These are phyloP conservation scores for Campodea augens DNA, from an alignment of 1,140 invertebrate species.

Conservation along the genomic window DNA sequence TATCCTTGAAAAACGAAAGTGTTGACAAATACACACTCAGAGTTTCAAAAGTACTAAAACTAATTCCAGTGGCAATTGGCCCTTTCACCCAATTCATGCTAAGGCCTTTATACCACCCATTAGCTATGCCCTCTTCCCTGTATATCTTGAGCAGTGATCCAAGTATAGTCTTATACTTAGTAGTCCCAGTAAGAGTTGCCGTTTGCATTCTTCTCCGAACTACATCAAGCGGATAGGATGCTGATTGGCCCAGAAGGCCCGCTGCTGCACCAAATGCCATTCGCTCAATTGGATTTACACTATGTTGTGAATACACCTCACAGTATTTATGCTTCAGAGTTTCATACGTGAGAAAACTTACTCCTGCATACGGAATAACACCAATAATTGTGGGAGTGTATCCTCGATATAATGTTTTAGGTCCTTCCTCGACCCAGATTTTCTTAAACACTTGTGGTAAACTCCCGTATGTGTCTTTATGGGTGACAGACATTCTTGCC, in stretches of 20 bases:
- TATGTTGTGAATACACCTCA: conserved; percentile 26
- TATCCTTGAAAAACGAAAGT: no score
- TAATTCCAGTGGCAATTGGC: conserved; percentile 93
- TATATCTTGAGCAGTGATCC: conserved; percentile 35
- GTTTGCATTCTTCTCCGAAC: conserved; percentile 73
- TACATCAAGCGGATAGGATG: conserved; percentile 89
- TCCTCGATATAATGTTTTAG: conserved; percentile 60
- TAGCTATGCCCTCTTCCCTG: conserved; percentile 65
- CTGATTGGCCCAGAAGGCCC: conserved; percentile 82
- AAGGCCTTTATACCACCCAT: conserved; percentile 91
- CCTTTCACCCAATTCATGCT: conserved; percentile 99
- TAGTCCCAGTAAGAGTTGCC: conserved; percentile 32
- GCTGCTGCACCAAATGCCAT: conserved; percentile 75
- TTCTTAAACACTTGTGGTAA: conserved; percentile 53
- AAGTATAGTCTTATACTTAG: conserved; percentile 40
- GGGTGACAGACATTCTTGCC: conserved; percentile 92
- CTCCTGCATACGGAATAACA: conserved; percentile 91
- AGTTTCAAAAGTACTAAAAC: conserved; percentile 90
- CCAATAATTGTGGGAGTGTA: conserved; percentile 80
- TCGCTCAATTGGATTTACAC: conserved; percentile 36
- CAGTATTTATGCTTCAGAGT: conserved; percentile 70
- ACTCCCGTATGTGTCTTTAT: conserved; percentile 41
- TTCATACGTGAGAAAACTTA: conserved; percentile 95
- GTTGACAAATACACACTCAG: no score
- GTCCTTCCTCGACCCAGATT: conserved; percentile 62